phyloP scores from a whole-genome alignment of 1,140 invertebrate species.

The Apis laboriosa region DNA sequence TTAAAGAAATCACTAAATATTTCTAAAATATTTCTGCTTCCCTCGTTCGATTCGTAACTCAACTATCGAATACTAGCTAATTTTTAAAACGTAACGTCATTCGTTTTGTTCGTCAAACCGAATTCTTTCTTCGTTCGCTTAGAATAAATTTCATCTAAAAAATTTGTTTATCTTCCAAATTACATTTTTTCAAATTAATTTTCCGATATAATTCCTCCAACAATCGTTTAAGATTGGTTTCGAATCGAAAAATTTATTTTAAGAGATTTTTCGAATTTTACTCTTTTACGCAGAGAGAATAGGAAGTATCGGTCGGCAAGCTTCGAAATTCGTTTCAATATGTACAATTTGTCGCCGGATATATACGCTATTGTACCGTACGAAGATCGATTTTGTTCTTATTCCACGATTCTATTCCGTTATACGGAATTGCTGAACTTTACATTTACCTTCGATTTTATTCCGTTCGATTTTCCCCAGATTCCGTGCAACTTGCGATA shows the following conservation, averaged over 20 bases:
- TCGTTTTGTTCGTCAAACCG: no score
- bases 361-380: constrained; percentile 20
- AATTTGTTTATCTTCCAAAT: no score
- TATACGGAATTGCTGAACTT: constrained; percentile 44
- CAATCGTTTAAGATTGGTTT: no score
- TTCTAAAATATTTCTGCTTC: no score
- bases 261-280: constrained; percentile 4
- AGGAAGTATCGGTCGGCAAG: constrained; percentile 19
- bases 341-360: constrained; percentile 47
- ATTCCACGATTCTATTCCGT: constrained; percentile 43
- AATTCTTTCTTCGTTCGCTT: no score
- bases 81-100: no score
- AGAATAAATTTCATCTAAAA: no score
- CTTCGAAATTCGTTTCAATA: constrained; percentile 46
- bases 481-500: constrained; percentile 18
- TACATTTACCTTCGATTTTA: constrained; percentile 41
- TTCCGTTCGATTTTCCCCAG: constrained; percentile 37
- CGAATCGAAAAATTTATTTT: neutral
- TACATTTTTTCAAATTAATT: no score
- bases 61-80: no score
- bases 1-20: no score
- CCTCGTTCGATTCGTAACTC: no score
- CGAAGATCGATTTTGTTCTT: constrained; percentile 48
- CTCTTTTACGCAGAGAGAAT: neutral
- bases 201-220: no score